These are phyloP conservation scores for Zoroaster sp. DNA, from an alignment of 53 echinoderm and acorn worm species.

Conservation along the genomic window DNA sequence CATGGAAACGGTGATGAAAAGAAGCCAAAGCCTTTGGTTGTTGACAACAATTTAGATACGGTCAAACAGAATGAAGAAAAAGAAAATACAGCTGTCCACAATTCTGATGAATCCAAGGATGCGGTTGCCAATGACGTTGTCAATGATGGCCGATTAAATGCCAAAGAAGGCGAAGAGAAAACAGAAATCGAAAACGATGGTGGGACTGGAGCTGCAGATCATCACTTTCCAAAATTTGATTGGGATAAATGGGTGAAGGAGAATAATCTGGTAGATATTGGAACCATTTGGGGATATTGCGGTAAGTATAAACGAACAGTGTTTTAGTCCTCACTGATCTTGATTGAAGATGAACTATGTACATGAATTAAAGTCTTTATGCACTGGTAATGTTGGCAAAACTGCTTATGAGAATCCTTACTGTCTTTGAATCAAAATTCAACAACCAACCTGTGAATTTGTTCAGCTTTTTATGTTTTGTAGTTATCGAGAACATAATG, in stretches of 20 bases:
- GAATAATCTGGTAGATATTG: slow-evolving; percentile 76
- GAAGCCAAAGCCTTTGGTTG: neutral
- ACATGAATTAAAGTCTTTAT: neutral
- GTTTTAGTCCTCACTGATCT: no score
- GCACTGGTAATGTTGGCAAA: no score
- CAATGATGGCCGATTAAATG: neutral
- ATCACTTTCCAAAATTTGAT: slow-evolving; percentile 70
- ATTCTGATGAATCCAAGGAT: neutral
- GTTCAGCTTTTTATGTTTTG: no score
- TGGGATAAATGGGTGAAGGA: slow-evolving; percentile 91
- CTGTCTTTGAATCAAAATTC: no score
- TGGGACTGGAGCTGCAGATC: neutral
- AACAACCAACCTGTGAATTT: no score
- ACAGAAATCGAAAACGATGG: slow-evolving; percentile 3
- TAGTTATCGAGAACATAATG: no score
- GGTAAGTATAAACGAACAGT: slow-evolving; percentile 85
- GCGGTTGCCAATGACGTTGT: neutral
- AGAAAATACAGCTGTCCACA: neutral
- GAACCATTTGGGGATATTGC: slow-evolving; percentile 87
- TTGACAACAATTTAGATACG: neutral
- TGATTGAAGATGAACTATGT: neutral
- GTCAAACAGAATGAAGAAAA: neutral
- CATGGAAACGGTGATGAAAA: neutral
- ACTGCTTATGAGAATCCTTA: no score
- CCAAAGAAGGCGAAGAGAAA: neutral